Evolutionary conservation across 2,113 vertebrate genomes (phyloP).

Genomic region (Eulemur macaco): DNA sequence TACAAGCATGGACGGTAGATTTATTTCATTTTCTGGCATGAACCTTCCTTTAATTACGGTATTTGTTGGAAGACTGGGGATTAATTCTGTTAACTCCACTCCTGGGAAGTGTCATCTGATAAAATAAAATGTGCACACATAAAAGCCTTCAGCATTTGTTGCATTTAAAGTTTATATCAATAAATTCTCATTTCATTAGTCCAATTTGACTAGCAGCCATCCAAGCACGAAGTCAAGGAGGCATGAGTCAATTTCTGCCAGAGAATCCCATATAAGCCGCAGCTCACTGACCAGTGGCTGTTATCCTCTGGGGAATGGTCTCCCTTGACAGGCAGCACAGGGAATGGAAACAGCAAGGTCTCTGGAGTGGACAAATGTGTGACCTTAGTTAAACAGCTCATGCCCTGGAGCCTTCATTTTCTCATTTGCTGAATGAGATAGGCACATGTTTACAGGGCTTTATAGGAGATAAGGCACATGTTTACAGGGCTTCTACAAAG

Average conservation of each 20-base stretch:
- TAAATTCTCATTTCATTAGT: neutral
- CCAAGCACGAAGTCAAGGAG: neutral
- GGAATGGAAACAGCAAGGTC: neutral
- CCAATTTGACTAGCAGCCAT: neutral
- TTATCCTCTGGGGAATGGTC: neutral
- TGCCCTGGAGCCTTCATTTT: neutral
- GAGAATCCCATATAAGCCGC: neutral
- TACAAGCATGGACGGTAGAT: neutral
- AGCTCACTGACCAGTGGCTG: neutral
- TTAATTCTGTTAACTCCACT: conserved; percentile 37
- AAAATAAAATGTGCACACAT: conserved; percentile 18
- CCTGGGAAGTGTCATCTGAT: conserved; percentile 18
- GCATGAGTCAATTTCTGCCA: neutral
- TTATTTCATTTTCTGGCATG: conserved; percentile 9
- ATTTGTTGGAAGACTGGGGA: neutral
- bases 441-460: neutral
- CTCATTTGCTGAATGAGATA: neutral
- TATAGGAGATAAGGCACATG: too few species aligned
- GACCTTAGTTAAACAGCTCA: neutral
- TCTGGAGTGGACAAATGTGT: neutral
- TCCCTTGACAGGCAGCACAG: neutral
- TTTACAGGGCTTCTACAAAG: neutral
- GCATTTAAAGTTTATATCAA: neutral
- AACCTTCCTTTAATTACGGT: neutral
- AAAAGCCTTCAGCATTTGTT: neutral